These are phyloP conservation scores for Petromus typicus DNA, from an alignment of 2,113 vertebrate species.

Conservation along the genomic window DNA sequence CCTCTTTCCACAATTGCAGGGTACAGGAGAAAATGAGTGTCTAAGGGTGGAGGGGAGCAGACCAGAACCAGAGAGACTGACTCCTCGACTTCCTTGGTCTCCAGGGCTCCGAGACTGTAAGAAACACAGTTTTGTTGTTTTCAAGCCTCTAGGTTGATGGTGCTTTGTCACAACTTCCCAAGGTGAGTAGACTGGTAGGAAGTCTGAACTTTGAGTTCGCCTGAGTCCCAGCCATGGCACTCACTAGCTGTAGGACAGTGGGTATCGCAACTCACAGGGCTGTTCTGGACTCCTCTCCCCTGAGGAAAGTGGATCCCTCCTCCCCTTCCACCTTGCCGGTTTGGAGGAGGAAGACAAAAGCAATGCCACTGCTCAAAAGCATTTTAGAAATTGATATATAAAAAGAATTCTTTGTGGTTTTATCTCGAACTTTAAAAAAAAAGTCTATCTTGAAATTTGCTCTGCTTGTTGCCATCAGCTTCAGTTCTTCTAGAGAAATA, in stretches of 20 bases:
- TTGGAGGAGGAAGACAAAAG: background rate
- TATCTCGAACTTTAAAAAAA: background rate
- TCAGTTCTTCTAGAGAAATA: background rate
- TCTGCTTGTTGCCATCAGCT: background rate
- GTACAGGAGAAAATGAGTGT: background rate
- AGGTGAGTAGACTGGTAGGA: too few relatives aligned
- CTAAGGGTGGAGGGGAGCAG: rapidly evolving
- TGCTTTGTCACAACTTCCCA: background rate
- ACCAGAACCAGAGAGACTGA: rapidly evolving
- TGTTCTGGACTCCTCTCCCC: rapidly evolving
- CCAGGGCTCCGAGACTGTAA: background rate
- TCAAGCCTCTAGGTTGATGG: rapidly evolving
- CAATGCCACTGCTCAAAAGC: background rate
- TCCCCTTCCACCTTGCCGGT: background rate
- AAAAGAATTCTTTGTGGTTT: background rate
- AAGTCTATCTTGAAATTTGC: background rate
- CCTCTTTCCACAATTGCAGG: background rate
- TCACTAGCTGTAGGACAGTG: background rate
- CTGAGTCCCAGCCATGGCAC: too few relatives aligned
- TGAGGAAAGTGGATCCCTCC: background rate
- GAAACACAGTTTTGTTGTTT: background rate
- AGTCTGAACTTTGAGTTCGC: background rate
- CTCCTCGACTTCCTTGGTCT: background rate
- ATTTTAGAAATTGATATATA: background rate
- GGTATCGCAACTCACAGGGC: rapidly evolving